Percentiles rank a stretch among this genome's conserved stretches.
phyloP scores from a whole-genome alignment of 2,888 invertebrate species.

The Pharmacophagus antenor region DNA sequence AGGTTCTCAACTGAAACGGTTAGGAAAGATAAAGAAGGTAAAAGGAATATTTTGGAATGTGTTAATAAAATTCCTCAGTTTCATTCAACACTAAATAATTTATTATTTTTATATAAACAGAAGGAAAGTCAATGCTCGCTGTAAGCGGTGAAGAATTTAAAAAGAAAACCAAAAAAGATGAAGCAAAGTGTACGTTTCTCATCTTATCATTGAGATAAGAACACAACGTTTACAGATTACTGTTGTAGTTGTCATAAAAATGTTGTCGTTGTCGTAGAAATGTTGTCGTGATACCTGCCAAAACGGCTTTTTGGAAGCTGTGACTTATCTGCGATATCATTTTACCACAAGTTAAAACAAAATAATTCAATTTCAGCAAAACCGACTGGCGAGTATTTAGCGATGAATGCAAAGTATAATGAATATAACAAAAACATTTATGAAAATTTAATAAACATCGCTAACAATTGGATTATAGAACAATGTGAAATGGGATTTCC shows the following conservation, averaged over 20 bases:
- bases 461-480: slow-evolving; percentile 68
- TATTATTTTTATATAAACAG: slow-evolving; percentile 33
- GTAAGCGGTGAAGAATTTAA: slow-evolving; percentile 51
- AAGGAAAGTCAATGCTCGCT: slow-evolving; percentile 44
- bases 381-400: slow-evolving; percentile 52
- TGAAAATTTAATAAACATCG: slow-evolving; percentile 60
- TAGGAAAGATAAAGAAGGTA: slow-evolving; percentile 7
- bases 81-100: not conserved
- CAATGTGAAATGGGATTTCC: slow-evolving; percentile 59
- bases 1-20: not conserved
- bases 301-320: no score
- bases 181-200: slow-evolving; percentile 48
- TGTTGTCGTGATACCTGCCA: no score
- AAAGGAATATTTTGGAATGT: not conserved
- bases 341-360: not conserved
- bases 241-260: no score
- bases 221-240: no score
- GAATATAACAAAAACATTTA: slow-evolving; percentile 65
- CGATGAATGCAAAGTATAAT: slow-evolving; percentile 60
- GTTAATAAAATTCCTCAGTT: not conserved
- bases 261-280: no score
- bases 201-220: not conserved
- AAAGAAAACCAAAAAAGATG: slow-evolving; percentile 66
- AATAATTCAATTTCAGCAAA: slow-evolving; percentile 46
- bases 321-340: no score